Conservation (phyloP, 2,888 invertebrate genomes). For the Plebejus anna region DNA sequence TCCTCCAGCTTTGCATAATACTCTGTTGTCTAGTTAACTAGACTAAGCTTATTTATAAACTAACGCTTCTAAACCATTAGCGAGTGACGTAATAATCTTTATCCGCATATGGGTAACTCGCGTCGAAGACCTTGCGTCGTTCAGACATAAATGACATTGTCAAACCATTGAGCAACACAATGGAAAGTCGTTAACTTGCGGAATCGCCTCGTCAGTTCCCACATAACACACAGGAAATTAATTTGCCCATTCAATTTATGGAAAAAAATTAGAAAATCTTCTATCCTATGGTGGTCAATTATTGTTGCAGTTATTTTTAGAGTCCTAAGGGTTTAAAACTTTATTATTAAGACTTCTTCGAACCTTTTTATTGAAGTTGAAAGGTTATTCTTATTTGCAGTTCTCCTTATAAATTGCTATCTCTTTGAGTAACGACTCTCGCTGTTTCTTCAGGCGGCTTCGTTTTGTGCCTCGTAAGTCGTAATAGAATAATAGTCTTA, state of each 20-base stretch:
- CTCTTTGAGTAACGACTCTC: not conserved
- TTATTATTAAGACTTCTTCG: no score
- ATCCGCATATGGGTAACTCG: not conserved
- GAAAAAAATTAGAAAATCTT: not conserved
- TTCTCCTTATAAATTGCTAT: not conserved
- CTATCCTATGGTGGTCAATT: not conserved
- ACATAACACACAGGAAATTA: conserved; percentile 22
- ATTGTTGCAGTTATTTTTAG: not conserved
- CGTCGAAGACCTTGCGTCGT: not conserved
- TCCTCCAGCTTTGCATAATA: not conserved
- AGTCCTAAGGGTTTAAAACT: no score
- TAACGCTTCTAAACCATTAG: not conserved
- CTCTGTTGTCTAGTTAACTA: not conserved
- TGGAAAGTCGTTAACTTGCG: conserved; percentile 22
- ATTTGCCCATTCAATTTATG: conserved; percentile 6
- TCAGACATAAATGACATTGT: conserved; percentile 10
- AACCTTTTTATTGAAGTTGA: no score
- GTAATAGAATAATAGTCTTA: conserved; percentile 12
- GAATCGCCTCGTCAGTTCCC: conserved; percentile 24
- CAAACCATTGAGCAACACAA: conserved; percentile 19
- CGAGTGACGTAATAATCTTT: conserved; percentile 7
- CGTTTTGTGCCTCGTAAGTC: not conserved
- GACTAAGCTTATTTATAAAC: not conserved
- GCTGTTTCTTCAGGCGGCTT: not conserved
- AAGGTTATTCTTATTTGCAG: not conserved